These are phyloP conservation scores for Macrosteles quadrilineatus DNA, from an alignment of 1,140 invertebrate species.

Conservation along the genomic window DNA sequence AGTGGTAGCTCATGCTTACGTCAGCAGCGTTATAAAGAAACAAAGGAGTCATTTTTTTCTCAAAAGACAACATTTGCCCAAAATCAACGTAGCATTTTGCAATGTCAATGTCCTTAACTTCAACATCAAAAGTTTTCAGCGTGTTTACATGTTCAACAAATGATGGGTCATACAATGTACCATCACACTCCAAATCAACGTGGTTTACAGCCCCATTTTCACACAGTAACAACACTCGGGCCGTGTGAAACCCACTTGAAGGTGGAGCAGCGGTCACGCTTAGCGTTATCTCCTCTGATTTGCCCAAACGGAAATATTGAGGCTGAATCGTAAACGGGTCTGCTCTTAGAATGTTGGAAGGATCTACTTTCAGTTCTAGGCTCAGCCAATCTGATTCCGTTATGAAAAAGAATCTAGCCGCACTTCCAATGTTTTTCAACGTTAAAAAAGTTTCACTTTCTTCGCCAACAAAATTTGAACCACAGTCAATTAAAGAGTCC, in stretches of 20 bases:
- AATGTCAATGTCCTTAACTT: not conserved
- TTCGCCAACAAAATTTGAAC: not conserved
- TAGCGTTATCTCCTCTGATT: not conserved
- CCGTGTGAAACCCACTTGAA: not conserved
- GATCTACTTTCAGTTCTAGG: not conserved
- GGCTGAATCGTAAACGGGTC: not conserved
- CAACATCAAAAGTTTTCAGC: not conserved
- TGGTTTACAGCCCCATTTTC: not conserved
- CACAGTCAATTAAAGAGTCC: not conserved
- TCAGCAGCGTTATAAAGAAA: not conserved
- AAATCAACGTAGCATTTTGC: not conserved
- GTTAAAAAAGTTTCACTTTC: not conserved
- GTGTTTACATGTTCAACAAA: not conserved
- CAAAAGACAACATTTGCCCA: not conserved
- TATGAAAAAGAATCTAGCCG: not conserved
- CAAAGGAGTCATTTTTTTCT: not conserved
- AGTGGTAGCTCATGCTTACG: slow-evolving; percentile 7
- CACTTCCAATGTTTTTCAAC: not conserved
- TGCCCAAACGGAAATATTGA: not conserved
- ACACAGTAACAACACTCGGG: not conserved
- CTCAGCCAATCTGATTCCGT: not conserved
- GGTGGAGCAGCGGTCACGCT: not conserved
- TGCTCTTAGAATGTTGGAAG: not conserved
- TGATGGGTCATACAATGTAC: not conserved
- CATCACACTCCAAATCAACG: not conserved